Evolutionary conservation across 23 tunicate genomes (phyloP).

Genomic region (Trididemnum clinides): DNA sequence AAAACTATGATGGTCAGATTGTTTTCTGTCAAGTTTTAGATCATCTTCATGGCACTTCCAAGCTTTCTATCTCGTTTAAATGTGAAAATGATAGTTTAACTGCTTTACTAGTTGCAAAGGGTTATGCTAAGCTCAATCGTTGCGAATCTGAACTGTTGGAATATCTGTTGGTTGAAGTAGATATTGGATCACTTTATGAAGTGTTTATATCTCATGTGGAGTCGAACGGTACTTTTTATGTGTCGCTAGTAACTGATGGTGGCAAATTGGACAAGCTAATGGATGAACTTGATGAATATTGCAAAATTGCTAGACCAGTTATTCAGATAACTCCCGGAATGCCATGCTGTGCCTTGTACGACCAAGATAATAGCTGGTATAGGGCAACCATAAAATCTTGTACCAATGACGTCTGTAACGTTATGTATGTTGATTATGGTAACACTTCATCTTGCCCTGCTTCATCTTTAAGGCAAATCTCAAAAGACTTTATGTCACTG

Average conservation of each 20-base stretch:
- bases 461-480: slow-evolving; percentile 4
- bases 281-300: slow-evolving; percentile 30
- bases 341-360: slow-evolving; percentile 48
- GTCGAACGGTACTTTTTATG: slow-evolving; percentile 45
- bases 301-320: not conserved
- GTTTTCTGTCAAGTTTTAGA: not conserved
- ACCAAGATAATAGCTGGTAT: slow-evolving; percentile 55
- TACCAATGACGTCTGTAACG: not conserved
- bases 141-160: not conserved
- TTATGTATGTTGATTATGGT: slow-evolving; percentile 53
- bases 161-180: slow-evolving; percentile 6
- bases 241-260: not conserved
- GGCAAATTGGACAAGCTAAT: slow-evolving; percentile 13
- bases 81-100: slow-evolving; percentile 11
- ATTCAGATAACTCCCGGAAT: not conserved
- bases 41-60: not conserved
- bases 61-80: not conserved
- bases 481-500: slow-evolving; percentile 20
- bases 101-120: not conserved
- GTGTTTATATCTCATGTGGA: slow-evolving; percentile 33
- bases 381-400: not conserved
- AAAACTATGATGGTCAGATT: not conserved
- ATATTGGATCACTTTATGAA: not conserved
- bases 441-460: slow-evolving; percentile 11
- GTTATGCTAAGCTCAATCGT: not conserved